Evolutionary conservation across 2,113 vertebrate species (phyloP).

Genomic region (Drymodes brunneopygia): DNA sequence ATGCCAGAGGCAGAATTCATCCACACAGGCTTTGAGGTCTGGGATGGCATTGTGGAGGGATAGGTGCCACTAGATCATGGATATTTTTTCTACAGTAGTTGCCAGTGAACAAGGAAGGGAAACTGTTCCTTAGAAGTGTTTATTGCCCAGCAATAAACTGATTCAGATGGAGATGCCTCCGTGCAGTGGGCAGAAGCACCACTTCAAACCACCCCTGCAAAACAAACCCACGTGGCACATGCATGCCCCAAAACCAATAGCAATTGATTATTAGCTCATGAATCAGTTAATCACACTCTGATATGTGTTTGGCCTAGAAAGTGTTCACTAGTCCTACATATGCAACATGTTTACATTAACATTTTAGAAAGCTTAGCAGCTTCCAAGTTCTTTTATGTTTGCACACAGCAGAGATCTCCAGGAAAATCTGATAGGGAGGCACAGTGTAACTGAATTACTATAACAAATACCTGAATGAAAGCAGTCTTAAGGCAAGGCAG

Average conservation of each 20-base stretch:
- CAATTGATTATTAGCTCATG: neutral
- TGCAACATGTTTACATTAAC: neutral
- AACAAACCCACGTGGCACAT: neutral
- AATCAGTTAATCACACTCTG: neutral
- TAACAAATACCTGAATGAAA: neutral
- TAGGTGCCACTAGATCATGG: neutral
- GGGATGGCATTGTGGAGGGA: neutral
- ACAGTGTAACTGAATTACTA: neutral
- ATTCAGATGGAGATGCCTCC: neutral
- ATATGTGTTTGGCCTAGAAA: neutral
- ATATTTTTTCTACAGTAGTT: neutral
- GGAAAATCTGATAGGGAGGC: neutral
- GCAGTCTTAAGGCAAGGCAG: neutral
- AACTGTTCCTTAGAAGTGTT: neutral
- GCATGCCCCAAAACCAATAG: neutral
- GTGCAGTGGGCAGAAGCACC: neutral
- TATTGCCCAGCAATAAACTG: neutral
- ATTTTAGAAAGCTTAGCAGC: neutral
- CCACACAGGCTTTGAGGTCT: neutral
- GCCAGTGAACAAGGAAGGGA: neutral
- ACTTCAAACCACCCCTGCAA: neutral
- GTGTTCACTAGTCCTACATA: neutral
- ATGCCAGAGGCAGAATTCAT: neutral
- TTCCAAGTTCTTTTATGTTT: constrained; percentile 3
- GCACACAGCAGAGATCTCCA: neutral